Conservation (phyloP, 2,113 vertebrate species). For the Xiphorhynchus elegans region DNA sequence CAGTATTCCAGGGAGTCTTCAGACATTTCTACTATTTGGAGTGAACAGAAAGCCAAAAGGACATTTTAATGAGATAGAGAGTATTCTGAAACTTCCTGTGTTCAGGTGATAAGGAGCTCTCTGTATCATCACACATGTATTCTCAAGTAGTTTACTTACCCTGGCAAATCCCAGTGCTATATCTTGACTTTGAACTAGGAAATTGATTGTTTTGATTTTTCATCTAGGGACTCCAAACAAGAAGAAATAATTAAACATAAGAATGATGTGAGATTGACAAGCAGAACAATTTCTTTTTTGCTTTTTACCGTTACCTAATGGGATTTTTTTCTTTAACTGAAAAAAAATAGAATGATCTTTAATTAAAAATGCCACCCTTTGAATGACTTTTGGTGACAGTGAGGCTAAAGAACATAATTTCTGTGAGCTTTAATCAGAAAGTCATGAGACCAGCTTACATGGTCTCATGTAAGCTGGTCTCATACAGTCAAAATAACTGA, state of each 20-base stretch:
- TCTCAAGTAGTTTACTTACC: background rate
- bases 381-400: background rate
- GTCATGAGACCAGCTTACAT: background rate
- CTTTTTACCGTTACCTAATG: background rate
- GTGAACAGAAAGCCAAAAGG: background rate
- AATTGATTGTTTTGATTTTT: conserved; percentile 23
- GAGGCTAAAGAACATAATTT: background rate
- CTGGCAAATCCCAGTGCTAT: background rate
- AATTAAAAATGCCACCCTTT: conserved; percentile 9
- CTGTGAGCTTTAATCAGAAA: background rate
- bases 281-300: background rate
- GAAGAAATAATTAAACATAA: conserved; percentile 36
- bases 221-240: background rate
- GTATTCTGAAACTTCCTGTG: background rate
- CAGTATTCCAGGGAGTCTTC: background rate
- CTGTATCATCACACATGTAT: background rate
- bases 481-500: background rate
- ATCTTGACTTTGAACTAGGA: background rate
- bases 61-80: background rate
- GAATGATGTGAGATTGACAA: background rate
- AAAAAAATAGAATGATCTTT: background rate
- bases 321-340: background rate
- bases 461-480: no score
- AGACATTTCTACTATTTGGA: background rate
- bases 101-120: background rate